Conservation (phyloP, 2,113 vertebrate genomes). For the Chlorocebus sabaeus region DNA sequence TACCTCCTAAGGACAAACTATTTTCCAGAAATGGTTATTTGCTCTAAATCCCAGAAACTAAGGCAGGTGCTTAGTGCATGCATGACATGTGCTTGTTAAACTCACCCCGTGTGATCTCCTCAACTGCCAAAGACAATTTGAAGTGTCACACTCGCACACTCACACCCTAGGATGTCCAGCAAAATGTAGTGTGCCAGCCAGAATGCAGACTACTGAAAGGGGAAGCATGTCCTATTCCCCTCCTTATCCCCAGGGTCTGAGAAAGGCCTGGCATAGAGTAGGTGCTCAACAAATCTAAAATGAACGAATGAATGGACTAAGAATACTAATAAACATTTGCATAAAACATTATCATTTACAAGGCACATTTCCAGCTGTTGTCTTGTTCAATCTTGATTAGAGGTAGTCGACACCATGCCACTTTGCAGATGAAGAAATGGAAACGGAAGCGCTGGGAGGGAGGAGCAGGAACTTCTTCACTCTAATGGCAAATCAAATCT, state of each 20-base stretch:
- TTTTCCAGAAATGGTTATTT: neutral
- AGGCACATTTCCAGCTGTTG: too few species aligned
- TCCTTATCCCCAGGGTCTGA: neutral
- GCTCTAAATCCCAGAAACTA: neutral
- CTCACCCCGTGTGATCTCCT: neutral
- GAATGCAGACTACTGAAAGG: neutral
- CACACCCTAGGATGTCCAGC: neutral
- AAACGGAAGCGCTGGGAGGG: neutral
- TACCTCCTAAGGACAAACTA: neutral
- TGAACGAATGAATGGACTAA: neutral
- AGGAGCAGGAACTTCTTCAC: neutral
- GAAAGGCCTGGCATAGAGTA: neutral
- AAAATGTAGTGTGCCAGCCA: neutral
- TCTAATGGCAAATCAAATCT: neutral
- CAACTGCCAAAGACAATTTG: neutral
- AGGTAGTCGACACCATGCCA: rapidly evolving
- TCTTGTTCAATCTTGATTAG: too few species aligned
- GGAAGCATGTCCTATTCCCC: neutral
- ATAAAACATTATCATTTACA: neutral
- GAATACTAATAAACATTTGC: neutral
- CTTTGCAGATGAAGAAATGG: neutral
- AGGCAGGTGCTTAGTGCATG: too few species aligned
- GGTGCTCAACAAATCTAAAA: neutral
- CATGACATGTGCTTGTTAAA: neutral
- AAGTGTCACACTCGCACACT: neutral